A percentile compares a stretch with the other conserved stretches of the same genome.
Evolutionary conservation across 2,888 invertebrate genomes (phyloP).

Genomic region (Agrochola lychnidis): DNA sequence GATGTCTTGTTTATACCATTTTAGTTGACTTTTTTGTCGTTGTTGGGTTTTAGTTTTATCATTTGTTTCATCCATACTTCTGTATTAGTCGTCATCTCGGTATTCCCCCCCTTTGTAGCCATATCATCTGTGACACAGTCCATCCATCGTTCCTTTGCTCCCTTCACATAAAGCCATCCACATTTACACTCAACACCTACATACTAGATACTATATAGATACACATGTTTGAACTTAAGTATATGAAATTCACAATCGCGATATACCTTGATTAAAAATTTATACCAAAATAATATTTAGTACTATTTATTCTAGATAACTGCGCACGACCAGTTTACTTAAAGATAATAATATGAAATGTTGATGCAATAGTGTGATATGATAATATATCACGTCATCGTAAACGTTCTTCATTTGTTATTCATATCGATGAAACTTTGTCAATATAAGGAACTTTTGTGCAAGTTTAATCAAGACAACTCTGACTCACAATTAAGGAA

Average conservation of each 20-base stretch:
- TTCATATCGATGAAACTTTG: neutral
- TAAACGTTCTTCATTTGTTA: neutral
- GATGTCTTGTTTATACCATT: no score
- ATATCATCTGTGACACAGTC: neutral
- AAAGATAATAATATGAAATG: constrained; percentile 21
- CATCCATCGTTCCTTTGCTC: neutral
- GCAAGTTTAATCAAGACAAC: neutral
- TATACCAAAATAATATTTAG: constrained; percentile 13
- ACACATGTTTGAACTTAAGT: neutral
- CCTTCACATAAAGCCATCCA: neutral
- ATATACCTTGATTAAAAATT: constrained; percentile 10
- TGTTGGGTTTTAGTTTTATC: no score
- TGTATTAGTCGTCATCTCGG: neutral
- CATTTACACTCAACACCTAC: neutral
- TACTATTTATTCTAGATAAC: constrained; percentile 1
- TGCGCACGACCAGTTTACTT: neutral
- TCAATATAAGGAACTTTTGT: no score
- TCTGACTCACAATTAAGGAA: neutral
- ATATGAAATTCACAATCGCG: neutral
- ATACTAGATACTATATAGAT: neutral
- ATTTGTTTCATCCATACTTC: no score
- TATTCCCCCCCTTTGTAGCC: neutral
- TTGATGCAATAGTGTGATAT: constrained; percentile 11
- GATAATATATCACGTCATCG: neutral
- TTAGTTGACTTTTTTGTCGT: no score